Percentiles rank a stretch among this genome's conserved stretches.
phyloP scores from a whole-genome alignment of 1,140 invertebrate genomes.

The Micrasema minimum region DNA sequence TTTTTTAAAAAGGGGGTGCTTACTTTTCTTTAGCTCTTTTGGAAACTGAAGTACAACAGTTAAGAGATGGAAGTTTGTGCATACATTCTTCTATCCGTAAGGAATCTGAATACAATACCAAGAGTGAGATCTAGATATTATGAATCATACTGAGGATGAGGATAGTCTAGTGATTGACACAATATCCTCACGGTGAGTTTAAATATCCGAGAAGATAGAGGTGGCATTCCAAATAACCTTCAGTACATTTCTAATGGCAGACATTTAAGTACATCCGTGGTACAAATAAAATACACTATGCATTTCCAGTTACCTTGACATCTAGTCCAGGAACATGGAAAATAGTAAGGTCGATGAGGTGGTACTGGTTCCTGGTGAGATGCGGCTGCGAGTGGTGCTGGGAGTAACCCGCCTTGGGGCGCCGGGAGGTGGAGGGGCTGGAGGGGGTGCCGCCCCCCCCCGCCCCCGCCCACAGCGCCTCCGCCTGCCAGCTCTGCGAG shows the following conservation, averaged over 20 bases:
- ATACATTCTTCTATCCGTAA: no score
- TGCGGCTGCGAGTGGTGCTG: conserved; percentile 56
- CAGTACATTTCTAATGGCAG: no score
- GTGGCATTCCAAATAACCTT: no score
- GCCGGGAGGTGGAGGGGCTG: conserved; percentile 66
- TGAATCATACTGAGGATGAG: no score
- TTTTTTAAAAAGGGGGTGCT: conserved; percentile 29
- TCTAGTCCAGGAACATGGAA: conserved; percentile 96
- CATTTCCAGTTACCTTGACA: conserved; percentile 77
- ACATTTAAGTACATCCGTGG: no score
- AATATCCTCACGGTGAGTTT: no score
- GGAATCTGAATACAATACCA: conserved; percentile 93
- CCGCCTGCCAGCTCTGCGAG: conserved; percentile 53
- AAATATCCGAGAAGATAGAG: no score
- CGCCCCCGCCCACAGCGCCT: neutral
- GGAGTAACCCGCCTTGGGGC: conserved; percentile 57
- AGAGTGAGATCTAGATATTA: no score
- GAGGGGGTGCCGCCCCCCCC: conserved; percentile 41
- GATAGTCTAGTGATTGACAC: no score
- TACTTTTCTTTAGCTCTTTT: conserved; percentile 84
- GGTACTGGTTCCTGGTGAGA: conserved; percentile 63
- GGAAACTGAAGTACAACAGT: no score
- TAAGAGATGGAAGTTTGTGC: no score
- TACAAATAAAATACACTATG: no score
- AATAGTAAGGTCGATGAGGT: conserved; percentile 84